A percentile compares a stretch with the other conserved stretches of the same genome.
These are phyloP conservation scores for Cephus spinipes DNA, from an alignment of 2,888 invertebrate genomes.

Conservation along the genomic window DNA sequence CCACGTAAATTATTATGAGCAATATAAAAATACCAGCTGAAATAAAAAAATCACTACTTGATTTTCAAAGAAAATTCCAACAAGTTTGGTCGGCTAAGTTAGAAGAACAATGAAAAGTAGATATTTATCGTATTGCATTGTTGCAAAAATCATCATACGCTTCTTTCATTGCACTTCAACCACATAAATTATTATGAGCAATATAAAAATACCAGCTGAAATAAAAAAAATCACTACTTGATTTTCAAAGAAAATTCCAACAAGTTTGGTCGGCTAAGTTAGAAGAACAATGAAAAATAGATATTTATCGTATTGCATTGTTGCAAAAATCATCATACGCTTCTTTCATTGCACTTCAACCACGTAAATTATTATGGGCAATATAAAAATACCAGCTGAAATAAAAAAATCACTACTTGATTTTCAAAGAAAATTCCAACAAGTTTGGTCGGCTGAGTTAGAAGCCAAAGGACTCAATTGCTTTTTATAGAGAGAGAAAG, in stretches of 20 bases:
- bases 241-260: no score
- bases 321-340: no score
- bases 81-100: neutral
- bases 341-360: neutral
- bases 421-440: neutral
- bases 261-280: no score
- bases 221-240: no score
- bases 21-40: neutral
- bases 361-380: neutral
- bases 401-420: neutral
- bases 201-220: no score
- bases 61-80: neutral
- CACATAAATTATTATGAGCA: no score
- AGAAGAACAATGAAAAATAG: neutral
- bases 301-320: no score
- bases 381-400: neutral
- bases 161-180: no score
- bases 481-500: no score
- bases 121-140: no score
- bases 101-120: neutral
- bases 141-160: no score
- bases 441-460: neutral
- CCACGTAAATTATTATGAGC: no score
- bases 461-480: neutral
- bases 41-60: neutral